Percentiles rank a stretch among this genome's conserved stretches.
Conservation (phyloP, 2,888 invertebrate genomes). For the Antheraea yamamai region DNA sequence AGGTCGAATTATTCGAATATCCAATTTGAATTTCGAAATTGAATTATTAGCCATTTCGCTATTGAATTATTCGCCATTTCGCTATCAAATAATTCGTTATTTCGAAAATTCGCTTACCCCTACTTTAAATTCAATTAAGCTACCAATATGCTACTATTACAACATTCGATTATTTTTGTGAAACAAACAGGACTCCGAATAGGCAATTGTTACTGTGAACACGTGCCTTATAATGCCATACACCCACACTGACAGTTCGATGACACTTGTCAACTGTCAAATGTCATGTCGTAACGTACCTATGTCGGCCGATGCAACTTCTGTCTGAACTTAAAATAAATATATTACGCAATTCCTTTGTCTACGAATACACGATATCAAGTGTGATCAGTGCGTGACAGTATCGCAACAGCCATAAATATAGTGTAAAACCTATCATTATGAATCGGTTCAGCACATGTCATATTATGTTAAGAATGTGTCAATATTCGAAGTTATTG, state of each 20-base stretch:
- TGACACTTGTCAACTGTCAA: constrained; percentile 23
- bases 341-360: background rate
- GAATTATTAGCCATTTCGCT: too few species aligned
- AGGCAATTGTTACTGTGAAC: background rate
- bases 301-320: background rate
- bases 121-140: too few species aligned
- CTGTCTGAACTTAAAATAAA: background rate
- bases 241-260: constrained; percentile 12
- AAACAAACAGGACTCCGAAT: background rate
- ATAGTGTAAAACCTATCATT: background rate
- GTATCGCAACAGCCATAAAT: background rate
- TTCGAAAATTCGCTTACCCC: too few species aligned
- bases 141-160: background rate
- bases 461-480: too few species aligned
- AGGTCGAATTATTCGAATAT: too few species aligned
- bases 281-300: constrained; percentile 11
- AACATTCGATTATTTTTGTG: background rate
- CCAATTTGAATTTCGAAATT: too few species aligned
- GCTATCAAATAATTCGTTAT: too few species aligned
- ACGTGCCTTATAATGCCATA: background rate
- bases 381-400: background rate
- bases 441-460: too few species aligned
- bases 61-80: too few species aligned
- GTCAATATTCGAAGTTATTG: too few species aligned
- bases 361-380: background rate